A percentile compares a stretch with the other conserved stretches of the same genome.
Conservation (phyloP, 2,113 vertebrate species). For the Mus spicilegus region DNA sequence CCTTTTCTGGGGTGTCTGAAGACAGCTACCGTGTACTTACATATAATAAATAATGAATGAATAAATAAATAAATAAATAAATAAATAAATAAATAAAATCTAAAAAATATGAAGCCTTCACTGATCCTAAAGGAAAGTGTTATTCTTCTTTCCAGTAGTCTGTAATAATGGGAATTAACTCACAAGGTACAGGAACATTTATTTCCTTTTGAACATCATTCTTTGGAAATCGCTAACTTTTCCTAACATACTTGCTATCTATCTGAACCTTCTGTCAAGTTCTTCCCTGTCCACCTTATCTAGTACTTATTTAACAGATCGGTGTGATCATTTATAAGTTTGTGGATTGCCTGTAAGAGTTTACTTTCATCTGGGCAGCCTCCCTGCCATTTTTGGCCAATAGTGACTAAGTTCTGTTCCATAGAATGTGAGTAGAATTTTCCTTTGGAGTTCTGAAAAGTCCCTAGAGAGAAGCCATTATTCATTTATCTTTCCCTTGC, state of each 20-base stretch:
- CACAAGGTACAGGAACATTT: background rate
- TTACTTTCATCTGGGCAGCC: background rate
- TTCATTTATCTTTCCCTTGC: constrained; percentile 42
- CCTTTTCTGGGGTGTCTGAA: no score
- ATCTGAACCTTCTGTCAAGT: background rate
- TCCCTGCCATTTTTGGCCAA: background rate
- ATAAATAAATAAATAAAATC: no score
- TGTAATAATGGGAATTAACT: background rate
- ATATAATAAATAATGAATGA: background rate
- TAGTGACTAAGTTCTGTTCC: constrained; percentile 23
- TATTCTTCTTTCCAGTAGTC: constrained; percentile 22
- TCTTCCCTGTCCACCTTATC: background rate
- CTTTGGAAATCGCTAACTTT: constrained; percentile 30
- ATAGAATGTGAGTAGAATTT: constrained; percentile 28
- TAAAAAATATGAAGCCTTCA: background rate
- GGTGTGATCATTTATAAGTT: background rate
- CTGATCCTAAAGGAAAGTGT: constrained; percentile 16
- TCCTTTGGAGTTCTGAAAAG: constrained; percentile 49
- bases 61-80: no score
- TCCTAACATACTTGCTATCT: background rate
- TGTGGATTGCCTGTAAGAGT: background rate
- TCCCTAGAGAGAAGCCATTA: background rate
- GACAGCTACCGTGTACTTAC: no score
- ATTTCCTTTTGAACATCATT: constrained; percentile 50
- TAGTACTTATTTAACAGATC: constrained; percentile 48